phyloP scores from a whole-genome alignment of 2,888 invertebrate species.

The Notodonta ziczac region DNA sequence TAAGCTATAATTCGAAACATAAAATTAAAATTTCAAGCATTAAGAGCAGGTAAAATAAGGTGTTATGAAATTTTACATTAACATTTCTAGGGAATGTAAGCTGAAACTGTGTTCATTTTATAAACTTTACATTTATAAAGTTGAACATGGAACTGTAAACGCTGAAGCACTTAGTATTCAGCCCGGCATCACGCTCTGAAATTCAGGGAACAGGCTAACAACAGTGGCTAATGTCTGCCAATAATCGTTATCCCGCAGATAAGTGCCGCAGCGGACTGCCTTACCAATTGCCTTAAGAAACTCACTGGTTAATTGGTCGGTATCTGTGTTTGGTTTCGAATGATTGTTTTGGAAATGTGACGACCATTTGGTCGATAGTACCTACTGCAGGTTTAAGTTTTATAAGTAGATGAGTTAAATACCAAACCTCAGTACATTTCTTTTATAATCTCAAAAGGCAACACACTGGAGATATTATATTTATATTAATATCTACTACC shows the following conservation, averaged over 20 bases:
- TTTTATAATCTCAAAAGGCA: no score
- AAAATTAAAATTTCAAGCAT: background rate
- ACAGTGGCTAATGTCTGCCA: conserved; percentile 68
- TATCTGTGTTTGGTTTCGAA: conserved; percentile 23
- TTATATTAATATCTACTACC: no score
- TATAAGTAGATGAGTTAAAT: no score
- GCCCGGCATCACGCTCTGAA: conserved; percentile 46
- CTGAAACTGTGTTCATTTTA: conserved; percentile 1
- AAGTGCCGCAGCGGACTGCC: conserved; percentile 65
- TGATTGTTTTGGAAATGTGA: conserved; percentile 6
- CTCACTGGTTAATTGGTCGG: conserved; percentile 58
- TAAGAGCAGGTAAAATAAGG: conserved; percentile 1
- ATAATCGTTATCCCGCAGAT: conserved; percentile 74
- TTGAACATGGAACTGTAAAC: conserved; percentile 40
- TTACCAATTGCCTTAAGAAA: conserved; percentile 68
- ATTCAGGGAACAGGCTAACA: conserved; percentile 57
- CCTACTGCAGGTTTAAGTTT: no score
- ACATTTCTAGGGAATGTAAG: conserved; percentile 13
- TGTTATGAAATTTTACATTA: conserved; percentile 33
- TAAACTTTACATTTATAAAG: conserved; percentile 18
- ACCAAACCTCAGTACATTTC: no score
- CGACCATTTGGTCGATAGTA: no score
- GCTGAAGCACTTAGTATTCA: conserved; percentile 57
- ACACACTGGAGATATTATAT: no score
- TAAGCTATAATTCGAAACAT: background rate